Evolutionary conservation across 2,113 vertebrate species (phyloP).

Genomic region (Nothobranchius kuhntae): DNA sequence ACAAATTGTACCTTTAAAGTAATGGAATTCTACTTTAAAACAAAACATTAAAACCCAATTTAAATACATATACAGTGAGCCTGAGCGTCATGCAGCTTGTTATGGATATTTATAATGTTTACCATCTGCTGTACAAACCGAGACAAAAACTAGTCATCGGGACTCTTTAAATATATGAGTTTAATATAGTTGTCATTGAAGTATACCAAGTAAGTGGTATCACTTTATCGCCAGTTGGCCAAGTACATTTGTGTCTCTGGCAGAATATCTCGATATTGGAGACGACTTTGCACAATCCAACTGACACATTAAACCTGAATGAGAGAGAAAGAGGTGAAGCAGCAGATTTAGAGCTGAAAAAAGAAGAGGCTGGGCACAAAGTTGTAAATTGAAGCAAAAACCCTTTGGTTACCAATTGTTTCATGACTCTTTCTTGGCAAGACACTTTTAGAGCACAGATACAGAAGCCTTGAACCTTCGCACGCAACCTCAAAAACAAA

Average conservation of each 20-base stretch:
- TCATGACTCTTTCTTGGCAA: not conserved
- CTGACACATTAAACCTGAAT: not conserved
- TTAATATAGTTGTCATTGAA: not conserved
- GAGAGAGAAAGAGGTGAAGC: not conserved
- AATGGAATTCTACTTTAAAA: not conserved
- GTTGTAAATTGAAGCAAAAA: not conserved
- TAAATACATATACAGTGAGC: too few relatives aligned
- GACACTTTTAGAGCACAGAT: not conserved
- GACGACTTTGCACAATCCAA: not conserved
- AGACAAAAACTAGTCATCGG: too few relatives aligned
- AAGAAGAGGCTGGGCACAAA: too few relatives aligned
- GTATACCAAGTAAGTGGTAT: not conserved
- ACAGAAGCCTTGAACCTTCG: not conserved
- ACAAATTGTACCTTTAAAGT: too few relatives aligned
- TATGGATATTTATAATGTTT: too few relatives aligned
- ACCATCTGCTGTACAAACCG: too few relatives aligned
- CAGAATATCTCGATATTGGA: not conserved
- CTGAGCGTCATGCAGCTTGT: too few relatives aligned
- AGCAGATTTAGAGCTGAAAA: not conserved
- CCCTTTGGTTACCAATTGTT: not conserved
- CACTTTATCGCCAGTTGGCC: too few relatives aligned
- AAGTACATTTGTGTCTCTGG: not conserved
- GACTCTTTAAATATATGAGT: too few relatives aligned
- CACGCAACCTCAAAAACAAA: not conserved
- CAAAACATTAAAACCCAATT: not conserved